Evolutionary conservation across 2,113 vertebrate genomes (phyloP).

Genomic region (Osmerus eperlanus): DNA sequence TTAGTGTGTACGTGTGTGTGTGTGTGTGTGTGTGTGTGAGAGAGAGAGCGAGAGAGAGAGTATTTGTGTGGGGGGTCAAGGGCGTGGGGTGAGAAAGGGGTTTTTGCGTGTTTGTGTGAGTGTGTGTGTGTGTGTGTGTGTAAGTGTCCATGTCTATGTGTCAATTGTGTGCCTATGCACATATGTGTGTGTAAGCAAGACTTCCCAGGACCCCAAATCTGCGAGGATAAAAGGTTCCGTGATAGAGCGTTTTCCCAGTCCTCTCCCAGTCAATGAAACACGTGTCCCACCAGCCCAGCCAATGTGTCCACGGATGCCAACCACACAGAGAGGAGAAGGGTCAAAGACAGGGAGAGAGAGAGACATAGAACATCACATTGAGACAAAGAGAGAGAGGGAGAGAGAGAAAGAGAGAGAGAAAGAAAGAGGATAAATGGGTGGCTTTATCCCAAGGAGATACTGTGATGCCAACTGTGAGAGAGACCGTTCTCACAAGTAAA

Average conservation of each 20-base stretch:
- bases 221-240: neutral
- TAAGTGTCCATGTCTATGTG: conserved; percentile 59
- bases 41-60: neutral
- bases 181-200: too few species aligned
- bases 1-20: neutral
- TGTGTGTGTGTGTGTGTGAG: conserved; percentile 30
- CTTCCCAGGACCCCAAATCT: neutral
- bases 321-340: neutral
- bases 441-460: neutral
- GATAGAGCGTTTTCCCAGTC: conserved; percentile 13
- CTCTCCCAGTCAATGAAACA: conserved; percentile 64
- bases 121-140: neutral
- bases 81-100: conserved; percentile 53
- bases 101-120: conserved; percentile 20
- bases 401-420: neutral
- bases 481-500: neutral
- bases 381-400: neutral
- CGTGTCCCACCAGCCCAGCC: conserved; percentile 45
- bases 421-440: neutral
- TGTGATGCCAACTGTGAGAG: neutral
- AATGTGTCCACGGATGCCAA: conserved; percentile 31
- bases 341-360: neutral
- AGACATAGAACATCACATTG: neutral
- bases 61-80: conserved; percentile 55
- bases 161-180: conserved; percentile 17